Evolutionary conservation across 2,888 invertebrate species (phyloP), one percentile per base, ranked within the genome.

Genomic region (Drosophila mimica): DNA sequence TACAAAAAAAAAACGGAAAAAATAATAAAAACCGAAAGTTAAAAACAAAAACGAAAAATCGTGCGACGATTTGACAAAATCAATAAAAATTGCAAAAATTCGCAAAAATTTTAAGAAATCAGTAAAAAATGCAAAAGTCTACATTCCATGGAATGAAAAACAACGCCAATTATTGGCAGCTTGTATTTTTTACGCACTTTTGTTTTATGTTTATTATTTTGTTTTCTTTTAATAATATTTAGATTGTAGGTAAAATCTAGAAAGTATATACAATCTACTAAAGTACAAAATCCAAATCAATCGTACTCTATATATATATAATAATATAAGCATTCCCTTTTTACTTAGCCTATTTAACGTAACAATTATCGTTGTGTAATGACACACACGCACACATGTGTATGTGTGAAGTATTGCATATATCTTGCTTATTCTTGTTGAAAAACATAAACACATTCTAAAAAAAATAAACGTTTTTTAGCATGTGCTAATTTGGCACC

Each of bases 371-470:
- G 51, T 64, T 74, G 59, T 17, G 38, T 28, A 20, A 59, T 46
- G 33, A 56, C 43, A 38, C 34, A 43, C 53, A 61, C 28, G 11
- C 25, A 15, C 28, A 51, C 8, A 56, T 11, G 17, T 4, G 13
- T 30, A n/a, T 38, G n/a, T 56, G 34, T 20, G 17, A 31, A 31
- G 13, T 52, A 20, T 28, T 49, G 9, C 49, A 20, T 57, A 33
- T 28, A 33, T 61, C 52, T 25, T 65, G 38, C 31, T 56, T 34
- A 30, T 48, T 30, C 11, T 36, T 40, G 25, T 36, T 28, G 52
- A 70, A 43, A 25, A 52, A 20, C 36, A 61, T 58, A 60, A 40
- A 53, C 15, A 49, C 43, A 62, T 78, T 78, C 78, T n/a, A 80
- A 62, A 77, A 69, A n/a, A n/a, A 67, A 60, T 56, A 46, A 68